Conservation (phyloP, 2,113 vertebrate species). For the Rhineura floridana region DNA sequence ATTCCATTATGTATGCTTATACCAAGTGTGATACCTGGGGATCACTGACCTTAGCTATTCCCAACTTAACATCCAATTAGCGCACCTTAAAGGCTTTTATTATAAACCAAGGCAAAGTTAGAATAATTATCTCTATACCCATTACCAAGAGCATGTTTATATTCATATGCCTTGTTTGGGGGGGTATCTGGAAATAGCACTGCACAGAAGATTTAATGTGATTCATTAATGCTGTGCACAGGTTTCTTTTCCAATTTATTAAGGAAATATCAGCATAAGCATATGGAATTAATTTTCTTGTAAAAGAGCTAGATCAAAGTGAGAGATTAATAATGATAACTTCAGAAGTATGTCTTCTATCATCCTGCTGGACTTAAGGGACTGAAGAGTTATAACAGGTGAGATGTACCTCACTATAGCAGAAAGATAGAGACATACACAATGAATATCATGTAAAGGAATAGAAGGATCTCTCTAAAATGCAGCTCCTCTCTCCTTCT, state of each 20-base stretch:
- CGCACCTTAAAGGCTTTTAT: slow-evolving; percentile 28
- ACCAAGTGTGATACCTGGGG: not conserved
- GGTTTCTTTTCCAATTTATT: slow-evolving; percentile 65
- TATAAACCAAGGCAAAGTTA: slow-evolving; percentile 47
- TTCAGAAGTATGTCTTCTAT: slow-evolving; percentile 44
- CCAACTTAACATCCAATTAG: slow-evolving; percentile 53
- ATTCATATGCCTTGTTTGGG: slow-evolving; percentile 57
- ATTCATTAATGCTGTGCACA: slow-evolving; percentile 64
- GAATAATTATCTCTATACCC: slow-evolving; percentile 71
- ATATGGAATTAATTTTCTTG: slow-evolving; percentile 64
- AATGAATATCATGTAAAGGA: slow-evolving; percentile 39
- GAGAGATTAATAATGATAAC: slow-evolving; percentile 60
- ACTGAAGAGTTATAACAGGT: not conserved
- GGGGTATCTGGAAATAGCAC: slow-evolving; percentile 58
- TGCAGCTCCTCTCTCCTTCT: not conserved
- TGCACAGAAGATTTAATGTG: slow-evolving; percentile 59
- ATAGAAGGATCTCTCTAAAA: not conserved
- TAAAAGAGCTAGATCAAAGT: slow-evolving; percentile 53
- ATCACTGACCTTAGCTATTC: slow-evolving; percentile 44
- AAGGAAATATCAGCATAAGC: slow-evolving; percentile 70
- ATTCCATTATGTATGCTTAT: slow-evolving; percentile 9
- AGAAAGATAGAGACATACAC: slow-evolving; percentile 39
- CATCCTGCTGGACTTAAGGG: slow-evolving; percentile 31
- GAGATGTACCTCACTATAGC: slow-evolving; percentile 2
- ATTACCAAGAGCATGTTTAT: slow-evolving; percentile 67